These are phyloP conservation scores for Scaptomyza polygonia DNA, from an alignment of 2,888 invertebrate genomes.

Conservation along the genomic window DNA sequence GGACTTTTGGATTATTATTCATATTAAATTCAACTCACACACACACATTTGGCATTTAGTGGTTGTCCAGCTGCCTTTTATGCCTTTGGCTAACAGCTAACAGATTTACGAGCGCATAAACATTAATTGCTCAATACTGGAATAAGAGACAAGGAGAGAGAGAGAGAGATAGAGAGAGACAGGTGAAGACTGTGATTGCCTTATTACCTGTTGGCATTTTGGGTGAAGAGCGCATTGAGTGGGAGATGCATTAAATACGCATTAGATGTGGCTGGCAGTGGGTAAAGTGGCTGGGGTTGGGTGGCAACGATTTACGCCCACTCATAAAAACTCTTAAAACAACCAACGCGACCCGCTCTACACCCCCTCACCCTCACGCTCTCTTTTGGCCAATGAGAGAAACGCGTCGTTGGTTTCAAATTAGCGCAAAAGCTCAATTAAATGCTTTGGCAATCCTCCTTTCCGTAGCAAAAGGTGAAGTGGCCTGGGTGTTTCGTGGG, in stretches of 20 bases:
- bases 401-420: conserved; percentile 73
- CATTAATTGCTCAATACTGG: conserved; percentile 44
- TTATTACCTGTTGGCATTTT: conserved; percentile 43
- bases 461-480: background rate
- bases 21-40: background rate
- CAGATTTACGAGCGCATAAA: conserved; percentile 50
- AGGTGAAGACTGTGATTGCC: conserved; percentile 6
- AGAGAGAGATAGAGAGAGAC: no score
- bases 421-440: conserved; percentile 75
- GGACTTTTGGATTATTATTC: conserved; percentile 9
- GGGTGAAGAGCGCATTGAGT: conserved; percentile 1
- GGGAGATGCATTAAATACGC: conserved; percentile 65
- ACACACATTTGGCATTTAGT: conserved; percentile 10
- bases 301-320: conserved; percentile 10
- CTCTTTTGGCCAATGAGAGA: conserved; percentile 39
- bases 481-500: background rate
- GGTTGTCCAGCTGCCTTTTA: conserved; percentile 8
- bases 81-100: conserved; percentile 45
- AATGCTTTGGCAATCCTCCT: conserved; percentile 33
- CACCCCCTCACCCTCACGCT: no score
- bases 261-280: conserved; percentile 43
- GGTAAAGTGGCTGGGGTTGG: conserved; percentile 4
- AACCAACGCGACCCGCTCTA: no score
- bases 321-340: conserved; percentile 41
- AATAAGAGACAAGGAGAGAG: no score